These are phyloP conservation scores for Latrodectus geometricus DNA, from an alignment of 1,140 invertebrate genomes.

Conservation along the genomic window DNA sequence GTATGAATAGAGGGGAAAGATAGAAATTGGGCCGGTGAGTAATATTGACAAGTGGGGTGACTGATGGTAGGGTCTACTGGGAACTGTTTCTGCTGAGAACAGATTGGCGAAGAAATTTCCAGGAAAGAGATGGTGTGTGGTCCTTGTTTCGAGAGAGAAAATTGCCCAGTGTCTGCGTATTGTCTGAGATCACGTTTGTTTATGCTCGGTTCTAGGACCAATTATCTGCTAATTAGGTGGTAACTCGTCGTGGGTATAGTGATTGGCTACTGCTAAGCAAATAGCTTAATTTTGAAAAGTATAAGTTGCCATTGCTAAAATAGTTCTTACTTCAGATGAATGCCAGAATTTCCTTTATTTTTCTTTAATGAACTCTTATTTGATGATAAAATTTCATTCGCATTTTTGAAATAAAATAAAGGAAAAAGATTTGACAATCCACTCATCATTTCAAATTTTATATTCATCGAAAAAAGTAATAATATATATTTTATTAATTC, in stretches of 20 bases:
- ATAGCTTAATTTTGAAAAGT: no score
- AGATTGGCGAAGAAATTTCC: neutral
- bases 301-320: no score
- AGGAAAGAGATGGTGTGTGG: neutral
- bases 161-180: neutral
- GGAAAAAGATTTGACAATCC: no score
- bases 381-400: no score
- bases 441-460: no score
- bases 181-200: neutral
- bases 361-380: no score
- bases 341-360: no score
- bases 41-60: slow-evolving; percentile 11
- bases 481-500: no score
- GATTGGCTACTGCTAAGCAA: no score
- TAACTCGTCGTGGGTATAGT: neutral
- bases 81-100: neutral
- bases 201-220: neutral
- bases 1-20: neutral
- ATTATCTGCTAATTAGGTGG: neutral
- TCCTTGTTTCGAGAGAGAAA: neutral
- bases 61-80: neutral
- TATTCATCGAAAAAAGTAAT: no score
- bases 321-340: no score
- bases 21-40: slow-evolving; percentile 20
- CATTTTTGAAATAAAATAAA: no score